These are phyloP conservation scores for Holotrichia oblita DNA, from an alignment of 1,140 invertebrate species.

Conservation along the genomic window DNA sequence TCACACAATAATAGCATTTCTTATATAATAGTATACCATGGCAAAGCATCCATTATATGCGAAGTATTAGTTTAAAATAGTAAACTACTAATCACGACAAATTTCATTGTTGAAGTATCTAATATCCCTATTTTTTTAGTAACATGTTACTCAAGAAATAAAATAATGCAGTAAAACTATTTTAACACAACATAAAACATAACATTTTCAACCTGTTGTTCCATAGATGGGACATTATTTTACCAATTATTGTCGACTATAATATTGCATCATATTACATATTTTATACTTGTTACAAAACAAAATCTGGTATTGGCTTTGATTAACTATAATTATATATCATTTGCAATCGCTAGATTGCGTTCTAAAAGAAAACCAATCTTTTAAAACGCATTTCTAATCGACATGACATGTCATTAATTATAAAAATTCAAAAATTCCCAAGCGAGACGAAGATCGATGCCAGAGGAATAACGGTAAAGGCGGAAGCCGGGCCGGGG, in stretches of 20 bases:
- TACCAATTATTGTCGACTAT: not conserved
- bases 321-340: not conserved
- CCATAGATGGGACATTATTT: not conserved
- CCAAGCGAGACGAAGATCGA: not conserved
- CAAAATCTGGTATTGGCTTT: too few species aligned
- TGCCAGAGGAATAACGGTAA: not conserved
- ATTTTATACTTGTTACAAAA: not conserved
- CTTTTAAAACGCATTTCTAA: not conserved
- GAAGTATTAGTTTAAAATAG: too few species aligned
- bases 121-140: too few species aligned
- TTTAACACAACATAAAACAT: too few species aligned
- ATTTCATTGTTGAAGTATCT: too few species aligned
- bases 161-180: too few species aligned
- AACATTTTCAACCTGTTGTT: not conserved
- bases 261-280: too few species aligned
- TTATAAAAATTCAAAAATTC: constrained; percentile 9
- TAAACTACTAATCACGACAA: too few species aligned
- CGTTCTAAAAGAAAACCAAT: not conserved
- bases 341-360: not conserved
- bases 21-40: too few species aligned
- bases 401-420: not conserved
- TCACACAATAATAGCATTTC: too few species aligned
- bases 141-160: too few species aligned
- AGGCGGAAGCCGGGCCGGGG: not conserved
- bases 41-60: too few species aligned